These are phyloP conservation scores for Melopsittacus undulatus DNA, from an alignment of 2,797 vertebrate genomes.

Conservation along the genomic window DNA sequence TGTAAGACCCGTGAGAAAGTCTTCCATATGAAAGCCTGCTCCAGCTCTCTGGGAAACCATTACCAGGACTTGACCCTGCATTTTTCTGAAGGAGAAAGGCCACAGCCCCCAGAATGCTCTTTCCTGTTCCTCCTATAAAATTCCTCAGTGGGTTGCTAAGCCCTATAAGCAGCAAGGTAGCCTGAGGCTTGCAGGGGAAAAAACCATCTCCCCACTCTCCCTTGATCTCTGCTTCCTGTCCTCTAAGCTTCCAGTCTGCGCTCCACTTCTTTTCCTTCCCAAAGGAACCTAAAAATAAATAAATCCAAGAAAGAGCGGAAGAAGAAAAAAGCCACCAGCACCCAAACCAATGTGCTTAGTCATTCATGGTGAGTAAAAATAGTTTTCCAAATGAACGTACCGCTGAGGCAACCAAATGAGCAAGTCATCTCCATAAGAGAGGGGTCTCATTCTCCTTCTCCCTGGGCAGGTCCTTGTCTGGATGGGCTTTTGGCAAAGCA, in stretches of 20 bases:
- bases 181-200: neutral
- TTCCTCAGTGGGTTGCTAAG: neutral
- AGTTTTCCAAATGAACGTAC: slow-evolving; percentile 39
- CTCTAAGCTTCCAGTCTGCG: slow-evolving; percentile 1
- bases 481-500: neutral
- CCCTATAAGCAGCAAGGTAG: neutral
- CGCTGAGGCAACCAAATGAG: slow-evolving; percentile 33
- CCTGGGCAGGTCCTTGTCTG: neutral
- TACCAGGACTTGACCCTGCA: neutral
- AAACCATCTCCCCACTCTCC: neutral
- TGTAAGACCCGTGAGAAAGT: slow-evolving; percentile 26
- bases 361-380: slow-evolving; percentile 43
- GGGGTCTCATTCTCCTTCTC: neutral
- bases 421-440: neutral
- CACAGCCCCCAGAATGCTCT: neutral
- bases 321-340: slow-evolving; percentile 49
- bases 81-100: neutral
- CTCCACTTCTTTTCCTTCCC: neutral
- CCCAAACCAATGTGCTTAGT: slow-evolving; percentile 38
- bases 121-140: neutral
- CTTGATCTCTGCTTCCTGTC: neutral
- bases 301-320: slow-evolving; percentile 37
- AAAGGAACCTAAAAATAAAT: slow-evolving; percentile 62
- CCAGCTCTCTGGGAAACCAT: neutral
- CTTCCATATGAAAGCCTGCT: neutral